These are phyloP conservation scores for Momotus momota DNA, from an alignment of 2,797 vertebrate genomes.

Conservation along the genomic window DNA sequence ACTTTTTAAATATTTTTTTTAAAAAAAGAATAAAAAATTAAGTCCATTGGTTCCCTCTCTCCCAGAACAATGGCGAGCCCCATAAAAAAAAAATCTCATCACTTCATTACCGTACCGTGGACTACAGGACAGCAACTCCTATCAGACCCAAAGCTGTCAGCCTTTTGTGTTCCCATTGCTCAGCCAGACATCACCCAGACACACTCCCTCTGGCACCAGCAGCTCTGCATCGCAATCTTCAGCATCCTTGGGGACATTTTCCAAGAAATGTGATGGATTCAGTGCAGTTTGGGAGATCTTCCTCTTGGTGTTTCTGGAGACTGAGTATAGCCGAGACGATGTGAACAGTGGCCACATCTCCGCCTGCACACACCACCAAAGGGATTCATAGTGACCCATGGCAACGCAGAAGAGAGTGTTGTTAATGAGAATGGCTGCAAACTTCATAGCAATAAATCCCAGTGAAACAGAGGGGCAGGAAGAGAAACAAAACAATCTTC, in stretches of 20 bases:
- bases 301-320: not conserved
- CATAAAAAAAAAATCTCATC: not conserved
- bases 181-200: fast-evolving
- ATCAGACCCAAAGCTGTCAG: not conserved
- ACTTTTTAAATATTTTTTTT: not conserved
- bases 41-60: no score
- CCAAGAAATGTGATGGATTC: not conserved
- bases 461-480: not conserved
- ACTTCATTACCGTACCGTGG: not conserved
- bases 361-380: fast-evolving
- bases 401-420: not conserved
- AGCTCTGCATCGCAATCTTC: not conserved
- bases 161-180: not conserved
- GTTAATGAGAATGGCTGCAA: not conserved
- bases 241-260: not conserved
- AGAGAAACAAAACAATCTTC: not conserved
- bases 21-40: not conserved
- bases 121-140: not conserved
- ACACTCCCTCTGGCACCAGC: not conserved
- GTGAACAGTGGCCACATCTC: not conserved
- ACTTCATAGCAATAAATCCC: not conserved
- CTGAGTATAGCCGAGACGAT: not conserved
- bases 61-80: not conserved
- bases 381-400: not conserved
- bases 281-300: not conserved